phyloP scores from a whole-genome alignment of 2,888 invertebrate species.

The Hydrotaea cyrtoneurina region DNA sequence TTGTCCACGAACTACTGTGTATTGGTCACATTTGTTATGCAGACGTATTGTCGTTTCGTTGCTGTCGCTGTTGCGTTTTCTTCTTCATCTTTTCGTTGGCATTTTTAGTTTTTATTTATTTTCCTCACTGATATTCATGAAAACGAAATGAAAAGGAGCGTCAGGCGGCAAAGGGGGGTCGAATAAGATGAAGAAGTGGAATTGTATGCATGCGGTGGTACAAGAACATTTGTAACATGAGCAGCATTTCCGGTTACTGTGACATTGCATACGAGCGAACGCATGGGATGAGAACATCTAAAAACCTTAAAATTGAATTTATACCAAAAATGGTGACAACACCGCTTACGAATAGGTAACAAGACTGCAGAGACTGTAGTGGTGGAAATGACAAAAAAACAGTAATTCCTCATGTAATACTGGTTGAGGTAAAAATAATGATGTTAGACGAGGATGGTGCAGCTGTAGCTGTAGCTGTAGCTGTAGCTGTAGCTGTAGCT shows the following conservation, averaged over 20 bases:
- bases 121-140: slow-evolving; percentile 18
- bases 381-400: background rate
- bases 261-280: slow-evolving; percentile 19
- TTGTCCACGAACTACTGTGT: slow-evolving; percentile 28
- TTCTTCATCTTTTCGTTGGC: background rate
- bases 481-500: no score
- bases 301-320: slow-evolving; percentile 43
- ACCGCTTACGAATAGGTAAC: slow-evolving; percentile 44
- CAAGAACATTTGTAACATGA: slow-evolving; percentile 53
- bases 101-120: slow-evolving; percentile 26
- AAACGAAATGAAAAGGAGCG: slow-evolving; percentile 15
- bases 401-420: no score
- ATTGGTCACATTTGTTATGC: slow-evolving; percentile 57
- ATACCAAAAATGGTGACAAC: slow-evolving; percentile 68
- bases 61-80: slow-evolving; percentile 17
- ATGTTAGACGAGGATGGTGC: background rate
- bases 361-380: background rate
- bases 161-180: background rate
- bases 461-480: no score
- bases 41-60: slow-evolving; percentile 46
- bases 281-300: background rate
- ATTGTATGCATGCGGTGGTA: background rate
- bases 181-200: slow-evolving; percentile 47
- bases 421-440: no score
- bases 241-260: slow-evolving; percentile 54